These are phyloP conservation scores for Isoperla grammatica DNA, from an alignment of 2,888 invertebrate genomes.

Conservation along the genomic window DNA sequence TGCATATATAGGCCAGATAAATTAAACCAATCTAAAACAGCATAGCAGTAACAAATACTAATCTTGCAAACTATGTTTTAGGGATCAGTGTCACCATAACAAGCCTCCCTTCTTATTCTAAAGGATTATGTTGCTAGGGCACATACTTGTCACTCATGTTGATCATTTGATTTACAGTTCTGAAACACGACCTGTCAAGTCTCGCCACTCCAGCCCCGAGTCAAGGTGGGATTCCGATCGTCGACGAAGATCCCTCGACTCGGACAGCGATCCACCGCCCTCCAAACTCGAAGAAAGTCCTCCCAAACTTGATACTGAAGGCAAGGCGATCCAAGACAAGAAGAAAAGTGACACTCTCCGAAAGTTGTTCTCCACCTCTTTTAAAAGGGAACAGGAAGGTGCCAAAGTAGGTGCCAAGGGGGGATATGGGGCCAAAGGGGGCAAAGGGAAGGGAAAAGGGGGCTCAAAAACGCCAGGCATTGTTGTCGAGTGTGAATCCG, in stretches of 20 bases:
- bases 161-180: slow-evolving; percentile 14
- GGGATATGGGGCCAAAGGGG: slow-evolving; percentile 46
- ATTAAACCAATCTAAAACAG: too few species aligned
- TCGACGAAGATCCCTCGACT: slow-evolving; percentile 10
- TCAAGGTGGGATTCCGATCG: slow-evolving; percentile 16
- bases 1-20: too few species aligned
- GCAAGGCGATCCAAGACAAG: slow-evolving; percentile 57
- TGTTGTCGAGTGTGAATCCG: slow-evolving; percentile 58
- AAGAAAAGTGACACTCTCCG: slow-evolving; percentile 64
- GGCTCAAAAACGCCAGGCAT: slow-evolving; percentile 51
- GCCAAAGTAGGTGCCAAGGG: slow-evolving; percentile 33
- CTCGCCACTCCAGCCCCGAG: slow-evolving; percentile 5
- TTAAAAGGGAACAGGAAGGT: slow-evolving; percentile 41
- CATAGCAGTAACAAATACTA: too few species aligned
- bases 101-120: too few species aligned
- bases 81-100: too few species aligned
- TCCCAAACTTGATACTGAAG: slow-evolving; percentile 46
- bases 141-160: too few species aligned
- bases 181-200: slow-evolving; percentile 34
- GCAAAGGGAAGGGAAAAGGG: slow-evolving; percentile 51
- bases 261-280: slow-evolving; percentile 35
- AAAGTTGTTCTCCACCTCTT: slow-evolving; percentile 50
- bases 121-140: too few species aligned
- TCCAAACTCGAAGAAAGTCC: slow-evolving; percentile 42
- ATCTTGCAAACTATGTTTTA: too few species aligned